A percentile compares a stretch with the other conserved stretches of the same genome.
phyloP scores from a whole-genome alignment of 2,113 vertebrate species.

The Gorsachius goisagi region DNA sequence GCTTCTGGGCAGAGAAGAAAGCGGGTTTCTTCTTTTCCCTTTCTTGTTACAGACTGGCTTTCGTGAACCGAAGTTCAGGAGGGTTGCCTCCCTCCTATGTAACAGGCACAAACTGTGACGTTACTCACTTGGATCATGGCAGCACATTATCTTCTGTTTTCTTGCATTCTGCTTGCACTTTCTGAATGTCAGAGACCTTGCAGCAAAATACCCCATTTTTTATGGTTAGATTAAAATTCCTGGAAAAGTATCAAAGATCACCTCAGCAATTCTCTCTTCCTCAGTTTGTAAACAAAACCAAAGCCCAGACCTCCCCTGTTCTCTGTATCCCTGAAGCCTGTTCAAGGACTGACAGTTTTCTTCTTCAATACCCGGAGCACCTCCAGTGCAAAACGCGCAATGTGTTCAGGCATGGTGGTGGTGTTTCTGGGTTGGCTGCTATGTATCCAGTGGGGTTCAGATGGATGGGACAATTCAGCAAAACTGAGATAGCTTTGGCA shows the following conservation, averaged over 20 bases:
- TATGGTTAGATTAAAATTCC: background rate
- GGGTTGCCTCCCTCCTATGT: background rate
- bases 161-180: background rate
- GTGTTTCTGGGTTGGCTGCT: background rate
- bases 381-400: background rate
- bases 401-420: background rate
- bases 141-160: background rate
- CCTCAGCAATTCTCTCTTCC: background rate
- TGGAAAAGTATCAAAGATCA: background rate
- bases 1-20: background rate
- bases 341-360: background rate
- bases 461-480: background rate
- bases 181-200: background rate
- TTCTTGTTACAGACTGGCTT: background rate
- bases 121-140: background rate
- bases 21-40: background rate
- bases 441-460: rapidly evolving
- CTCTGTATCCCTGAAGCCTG: background rate
- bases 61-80: background rate
- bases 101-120: background rate
- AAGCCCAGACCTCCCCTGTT: background rate
- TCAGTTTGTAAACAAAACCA: background rate
- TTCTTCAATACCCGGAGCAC: background rate
- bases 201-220: background rate
- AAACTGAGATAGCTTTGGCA: background rate